Evolutionary conservation across 2,888 invertebrate genomes (phyloP), one percentile per base, ranked within the genome.

Genomic region (Microdon myrmicae): DNA sequence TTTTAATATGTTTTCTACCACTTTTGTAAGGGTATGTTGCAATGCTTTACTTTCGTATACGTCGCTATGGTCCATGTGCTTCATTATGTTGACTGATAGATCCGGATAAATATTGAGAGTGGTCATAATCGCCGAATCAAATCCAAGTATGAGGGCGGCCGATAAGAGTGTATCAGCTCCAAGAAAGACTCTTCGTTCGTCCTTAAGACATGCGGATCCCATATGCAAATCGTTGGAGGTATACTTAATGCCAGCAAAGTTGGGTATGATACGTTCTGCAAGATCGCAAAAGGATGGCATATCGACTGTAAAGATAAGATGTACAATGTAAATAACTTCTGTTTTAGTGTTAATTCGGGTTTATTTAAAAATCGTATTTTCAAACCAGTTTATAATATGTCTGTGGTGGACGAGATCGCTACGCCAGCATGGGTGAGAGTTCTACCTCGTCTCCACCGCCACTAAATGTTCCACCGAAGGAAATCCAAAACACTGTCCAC

Each of bases 211-310:
- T 69, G 83, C 84, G 0, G 83, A 80, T 1, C 85, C 90, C 75
- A 90, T 88, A 43, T 85, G 85, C 34, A 92, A 81, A 72, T 88
- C 86, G 25, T 84, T 85, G 6, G 88, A 87, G 0, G 93, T 92
- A 74, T 88, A 92, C 76, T 94, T 94, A n/a, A 92, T 82, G 2
- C 94, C 94, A 55, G 83, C 84, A 72, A 94, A 89, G 43, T 87
- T 90, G 0, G 90, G 86, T 34, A 94, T 85, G 51, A 82, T 75
- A 3, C 81, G 80, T 0, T 83, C 83, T 0, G 89, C 87, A 13
- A 84, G 82, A 8, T 82, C 79, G 25, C 90, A 83, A 70, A 90
- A 89, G 16, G 83, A 79, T 28, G 85, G 86, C 89, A 90, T 90
- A 69, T 87, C 83, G 37, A 91, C 90, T 91, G 73, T 10, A 39